Base-by-base conservation (phyloP, 2,888 invertebrate species). In the Polyommatus icarus region DNA sequence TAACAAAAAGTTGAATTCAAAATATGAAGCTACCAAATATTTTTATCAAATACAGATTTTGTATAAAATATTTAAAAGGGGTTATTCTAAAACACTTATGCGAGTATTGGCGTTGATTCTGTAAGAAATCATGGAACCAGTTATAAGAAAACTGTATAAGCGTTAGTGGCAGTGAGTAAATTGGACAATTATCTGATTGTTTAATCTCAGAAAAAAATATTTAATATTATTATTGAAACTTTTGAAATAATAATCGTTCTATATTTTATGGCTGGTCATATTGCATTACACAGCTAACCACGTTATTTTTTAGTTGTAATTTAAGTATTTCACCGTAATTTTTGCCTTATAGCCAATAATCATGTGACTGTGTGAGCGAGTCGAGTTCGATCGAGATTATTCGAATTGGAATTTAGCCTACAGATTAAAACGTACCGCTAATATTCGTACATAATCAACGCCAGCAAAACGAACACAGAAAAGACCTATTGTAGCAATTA, bases 51-150 rank as follows among this genome's bases (percentile, higher is more conserved):
- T 54, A 18, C 50, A 50, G 54, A 67, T 75, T 75, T 73, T 54
- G 75, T 75, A 75, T 75, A 75, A 75, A 75, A 75, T 24, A 75
- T 75, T 54, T 29, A 54, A 75, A 54, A 50, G 75, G 18, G 29
- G 75, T 29, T 18, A 29, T 75, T 24, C 75, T 75, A 32, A 75
- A 75, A 75, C 18, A 50, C 72, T 72, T n/a, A 71, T 8, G 71
- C 54, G 18, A 29, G 6, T 46, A 24, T 12, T 67, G 67, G 67
- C 67, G 67, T 67, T 67, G 67, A 67, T 15, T 67, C 1, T 67
- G 29, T 29, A 29, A 67, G 6, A 20, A 67, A 67, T 29, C 3
- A 61, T 10, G 10, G 8, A 0, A 24, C 12, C 24, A 61, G 57
- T 24, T 20, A 24, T 24, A 20, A 20, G 1, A 5, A 61, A 20